Percentiles rank a stretch among this genome's conserved stretches.
These are phyloP conservation scores for Nixonia krombeini DNA, from an alignment of 1,140 invertebrate species.

Conservation along the genomic window DNA sequence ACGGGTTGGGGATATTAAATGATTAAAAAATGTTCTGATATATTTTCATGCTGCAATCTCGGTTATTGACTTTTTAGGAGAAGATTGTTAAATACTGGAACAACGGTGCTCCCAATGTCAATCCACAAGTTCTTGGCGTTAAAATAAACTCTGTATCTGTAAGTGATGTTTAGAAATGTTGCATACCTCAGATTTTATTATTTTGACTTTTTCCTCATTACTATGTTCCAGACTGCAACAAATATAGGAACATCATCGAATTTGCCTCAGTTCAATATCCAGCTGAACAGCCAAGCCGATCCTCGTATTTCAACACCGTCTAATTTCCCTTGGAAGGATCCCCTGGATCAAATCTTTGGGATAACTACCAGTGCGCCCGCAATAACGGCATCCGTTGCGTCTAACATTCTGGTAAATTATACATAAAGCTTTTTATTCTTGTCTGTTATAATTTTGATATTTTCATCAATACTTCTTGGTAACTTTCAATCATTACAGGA, in stretches of 20 bases:
- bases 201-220: slow-evolving; percentile 3
- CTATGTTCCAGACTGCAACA: slow-evolving; percentile 50
- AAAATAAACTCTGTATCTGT: slow-evolving; percentile 67
- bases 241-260: slow-evolving; percentile 45
- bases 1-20: slow-evolving; percentile 38
- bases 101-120: slow-evolving; percentile 51
- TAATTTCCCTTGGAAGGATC: slow-evolving; percentile 66
- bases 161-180: slow-evolving; percentile 30
- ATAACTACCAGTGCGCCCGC: slow-evolving; percentile 59
- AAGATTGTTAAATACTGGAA: slow-evolving; percentile 68
- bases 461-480: not conserved
- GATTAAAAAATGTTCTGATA: slow-evolving; percentile 48
- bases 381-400: slow-evolving; percentile 61
- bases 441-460: slow-evolving; percentile 25
- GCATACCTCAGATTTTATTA: slow-evolving; percentile 14
- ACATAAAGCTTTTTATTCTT: too few relatives aligned
- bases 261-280: slow-evolving; percentile 50
- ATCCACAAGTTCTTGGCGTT: slow-evolving; percentile 59
- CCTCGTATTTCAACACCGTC: slow-evolving; percentile 51
- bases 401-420: slow-evolving; percentile 63
- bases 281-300: slow-evolving; percentile 40
- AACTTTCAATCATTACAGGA: slow-evolving; percentile 50
- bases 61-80: slow-evolving; percentile 58
- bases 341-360: slow-evolving; percentile 67
- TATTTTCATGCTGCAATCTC: slow-evolving; percentile 35